These are phyloP conservation scores for Halichoerus grypus DNA, from an alignment of 2,113 vertebrate species.

Conservation along the genomic window DNA sequence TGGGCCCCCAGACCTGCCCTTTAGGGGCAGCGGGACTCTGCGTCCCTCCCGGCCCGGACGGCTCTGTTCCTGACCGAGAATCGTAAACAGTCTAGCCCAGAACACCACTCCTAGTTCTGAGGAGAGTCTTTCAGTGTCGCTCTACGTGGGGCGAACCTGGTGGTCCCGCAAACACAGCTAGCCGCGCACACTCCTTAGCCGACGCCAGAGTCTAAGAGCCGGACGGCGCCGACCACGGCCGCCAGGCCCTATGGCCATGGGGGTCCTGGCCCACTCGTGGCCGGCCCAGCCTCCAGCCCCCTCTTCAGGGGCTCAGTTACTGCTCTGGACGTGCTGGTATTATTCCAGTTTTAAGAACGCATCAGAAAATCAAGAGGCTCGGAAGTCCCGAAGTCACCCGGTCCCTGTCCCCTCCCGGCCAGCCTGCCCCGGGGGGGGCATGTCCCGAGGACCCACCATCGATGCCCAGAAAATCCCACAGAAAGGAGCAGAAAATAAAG, in stretches of 20 bases:
- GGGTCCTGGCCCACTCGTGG: fast-evolving
- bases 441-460: fast-evolving
- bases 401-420: fast-evolving
- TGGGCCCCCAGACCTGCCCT: background rate
- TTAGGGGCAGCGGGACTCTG: fast-evolving
- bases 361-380: background rate
- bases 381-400: fast-evolving
- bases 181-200: fast-evolving
- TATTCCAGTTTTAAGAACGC: background rate
- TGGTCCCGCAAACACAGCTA: fast-evolving
- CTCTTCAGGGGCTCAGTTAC: no score
- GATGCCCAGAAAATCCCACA: background rate
- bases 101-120: background rate
- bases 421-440: background rate
- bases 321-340: fast-evolving
- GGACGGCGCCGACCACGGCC: fast-evolving
- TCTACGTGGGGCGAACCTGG: fast-evolving
- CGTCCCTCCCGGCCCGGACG: fast-evolving
- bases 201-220: fast-evolving
- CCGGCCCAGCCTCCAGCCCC: no score
- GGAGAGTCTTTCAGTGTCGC: fast-evolving
- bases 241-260: fast-evolving
- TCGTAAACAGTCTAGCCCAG: background rate
- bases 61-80: background rate
- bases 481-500: background rate